Evolutionary conservation across 2,888 invertebrate genomes (phyloP).

Genomic region (Drosophila kanekoi): DNA sequence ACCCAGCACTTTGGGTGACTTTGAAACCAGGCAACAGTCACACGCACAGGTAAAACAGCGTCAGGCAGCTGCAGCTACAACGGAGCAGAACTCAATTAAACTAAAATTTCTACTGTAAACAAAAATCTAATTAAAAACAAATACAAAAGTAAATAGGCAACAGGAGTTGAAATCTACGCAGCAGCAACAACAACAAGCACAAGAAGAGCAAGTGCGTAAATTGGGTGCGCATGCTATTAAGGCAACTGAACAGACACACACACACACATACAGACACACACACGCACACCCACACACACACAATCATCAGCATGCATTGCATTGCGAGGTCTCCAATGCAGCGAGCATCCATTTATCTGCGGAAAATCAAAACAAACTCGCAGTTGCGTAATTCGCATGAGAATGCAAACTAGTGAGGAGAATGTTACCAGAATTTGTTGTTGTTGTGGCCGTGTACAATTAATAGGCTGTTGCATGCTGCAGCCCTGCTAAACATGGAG

Average conservation of each 20-base stretch:
- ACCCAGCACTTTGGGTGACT: slow-evolving; percentile 44
- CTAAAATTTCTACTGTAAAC: slow-evolving; percentile 76
- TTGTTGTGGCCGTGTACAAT: slow-evolving; percentile 8
- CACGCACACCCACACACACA: neutral
- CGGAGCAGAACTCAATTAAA: slow-evolving; percentile 73
- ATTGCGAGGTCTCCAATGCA: slow-evolving; percentile 9
- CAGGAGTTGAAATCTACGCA: slow-evolving; percentile 56
- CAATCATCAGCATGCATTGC: neutral
- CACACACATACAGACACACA: slow-evolving; percentile 8
- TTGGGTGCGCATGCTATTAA: slow-evolving; percentile 46
- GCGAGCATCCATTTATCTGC: slow-evolving; percentile 58
- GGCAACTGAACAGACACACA: slow-evolving; percentile 14
- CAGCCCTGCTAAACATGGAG: slow-evolving; percentile 14
- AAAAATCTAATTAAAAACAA: slow-evolving; percentile 81
- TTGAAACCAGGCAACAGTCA: slow-evolving; percentile 33
- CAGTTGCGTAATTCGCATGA: slow-evolving; percentile 51
- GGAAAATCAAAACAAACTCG: slow-evolving; percentile 62
- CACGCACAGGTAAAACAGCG: slow-evolving; percentile 4
- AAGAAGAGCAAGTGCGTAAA: slow-evolving; percentile 46
- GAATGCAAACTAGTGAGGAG: slow-evolving; percentile 28
- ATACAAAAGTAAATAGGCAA: slow-evolving; percentile 76
- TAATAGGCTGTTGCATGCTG: slow-evolving; percentile 28
- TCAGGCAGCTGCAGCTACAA: slow-evolving; percentile 6
- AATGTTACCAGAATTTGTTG: slow-evolving; percentile 36
- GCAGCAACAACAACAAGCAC: slow-evolving; percentile 8